A percentile compares a stretch with the other conserved stretches of the same genome.
Conservation (phyloP, 1,140 invertebrate genomes). For the Branchinecta lindahli region DNA sequence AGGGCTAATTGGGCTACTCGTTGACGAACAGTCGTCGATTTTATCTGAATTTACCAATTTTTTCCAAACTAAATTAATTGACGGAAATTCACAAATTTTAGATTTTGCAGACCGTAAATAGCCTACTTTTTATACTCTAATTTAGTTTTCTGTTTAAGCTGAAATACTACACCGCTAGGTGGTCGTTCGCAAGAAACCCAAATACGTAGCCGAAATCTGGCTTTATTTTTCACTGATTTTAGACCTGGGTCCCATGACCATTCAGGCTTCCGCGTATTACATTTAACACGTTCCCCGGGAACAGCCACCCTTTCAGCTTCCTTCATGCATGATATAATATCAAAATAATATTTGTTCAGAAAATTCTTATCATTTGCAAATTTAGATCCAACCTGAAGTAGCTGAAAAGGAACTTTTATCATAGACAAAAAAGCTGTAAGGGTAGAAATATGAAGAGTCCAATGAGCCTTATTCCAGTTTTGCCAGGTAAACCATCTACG, state of each 20-base stretch:
- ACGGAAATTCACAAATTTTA: not conserved
- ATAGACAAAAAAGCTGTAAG: not conserved
- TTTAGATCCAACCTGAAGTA: too few species aligned
- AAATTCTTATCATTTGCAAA: too few species aligned
- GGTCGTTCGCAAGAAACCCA: not conserved
- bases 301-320: too few species aligned
- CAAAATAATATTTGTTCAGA: too few species aligned
- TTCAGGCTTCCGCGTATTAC: too few species aligned
- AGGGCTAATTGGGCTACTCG: not conserved
- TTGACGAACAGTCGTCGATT: not conserved
- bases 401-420: too few species aligned
- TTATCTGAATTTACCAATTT: not conserved
- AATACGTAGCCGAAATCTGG: not conserved
- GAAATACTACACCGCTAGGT: not conserved
- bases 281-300: too few species aligned
- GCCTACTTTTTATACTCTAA: not conserved
- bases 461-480: slow-evolving; percentile 1
- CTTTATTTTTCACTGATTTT: too few species aligned
- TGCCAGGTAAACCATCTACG: slow-evolving; percentile 4
- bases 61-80: slow-evolving; percentile 1
- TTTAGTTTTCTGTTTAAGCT: not conserved
- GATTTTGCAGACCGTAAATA: not conserved
- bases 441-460: slow-evolving; percentile 8
- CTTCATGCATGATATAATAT: too few species aligned
- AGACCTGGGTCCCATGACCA: too few species aligned